A percentile compares a stretch with the other conserved stretches of the same genome.
phyloP scores from a whole-genome alignment of 2,113 vertebrate genomes.

The Odocoileus hemionus region DNA sequence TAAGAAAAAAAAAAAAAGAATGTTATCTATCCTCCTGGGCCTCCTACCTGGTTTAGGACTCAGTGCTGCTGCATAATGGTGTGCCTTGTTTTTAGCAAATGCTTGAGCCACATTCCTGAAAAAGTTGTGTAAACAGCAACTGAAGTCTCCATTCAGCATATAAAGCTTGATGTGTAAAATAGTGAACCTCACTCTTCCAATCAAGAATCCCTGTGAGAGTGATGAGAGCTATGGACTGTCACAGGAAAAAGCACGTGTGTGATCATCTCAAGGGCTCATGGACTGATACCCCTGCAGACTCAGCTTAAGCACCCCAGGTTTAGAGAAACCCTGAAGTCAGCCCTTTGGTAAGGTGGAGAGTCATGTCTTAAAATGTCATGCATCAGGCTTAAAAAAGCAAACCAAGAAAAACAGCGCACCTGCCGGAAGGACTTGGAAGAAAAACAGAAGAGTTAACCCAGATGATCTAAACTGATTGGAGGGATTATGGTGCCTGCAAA shows the following conservation, averaged over 20 bases:
- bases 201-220: not conserved
- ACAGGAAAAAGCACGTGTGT: not conserved
- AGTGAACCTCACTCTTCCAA: not conserved
- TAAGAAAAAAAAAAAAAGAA: not conserved
- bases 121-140: not conserved
- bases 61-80: not conserved
- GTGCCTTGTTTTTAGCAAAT: not conserved
- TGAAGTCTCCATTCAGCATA: not conserved
- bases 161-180: not conserved
- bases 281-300: not conserved
- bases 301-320: not conserved
- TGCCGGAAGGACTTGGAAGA: not conserved
- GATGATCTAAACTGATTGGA: no score
- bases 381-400: not conserved
- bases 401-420: not conserved
- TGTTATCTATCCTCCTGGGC: not conserved
- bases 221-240: not conserved
- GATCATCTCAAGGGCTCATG: not conserved
- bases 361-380: not conserved
- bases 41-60: not conserved
- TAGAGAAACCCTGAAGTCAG: not conserved
- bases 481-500: not conserved
- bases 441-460: not conserved
- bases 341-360: not conserved
- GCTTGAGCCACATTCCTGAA: not conserved